Conservation (phyloP, 92 coral and sea anemone species). For the Porites cylindrica region DNA sequence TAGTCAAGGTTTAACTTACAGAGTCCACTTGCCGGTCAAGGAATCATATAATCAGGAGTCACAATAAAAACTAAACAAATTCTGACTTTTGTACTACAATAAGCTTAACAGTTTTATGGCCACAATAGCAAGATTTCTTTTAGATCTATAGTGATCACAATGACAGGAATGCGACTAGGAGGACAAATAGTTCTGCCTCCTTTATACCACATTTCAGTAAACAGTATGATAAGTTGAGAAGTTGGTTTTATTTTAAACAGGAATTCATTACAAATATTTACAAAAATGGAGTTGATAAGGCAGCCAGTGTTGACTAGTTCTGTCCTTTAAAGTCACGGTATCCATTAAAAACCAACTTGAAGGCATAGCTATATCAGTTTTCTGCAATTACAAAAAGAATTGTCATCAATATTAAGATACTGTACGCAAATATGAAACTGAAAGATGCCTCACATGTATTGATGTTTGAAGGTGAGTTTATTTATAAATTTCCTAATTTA, state of each 20-base stretch:
- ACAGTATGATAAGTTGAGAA: slow-evolving; percentile 7
- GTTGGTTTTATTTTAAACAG: slow-evolving; percentile 1
- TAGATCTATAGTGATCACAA: too few species aligned
- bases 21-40: too few species aligned
- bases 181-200: not conserved
- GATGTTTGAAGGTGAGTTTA: too few species aligned
- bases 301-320: not conserved
- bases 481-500: too few species aligned
- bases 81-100: too few species aligned
- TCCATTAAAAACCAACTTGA: not conserved
- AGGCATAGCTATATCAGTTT: not conserved
- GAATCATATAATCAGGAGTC: too few species aligned
- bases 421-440: too few species aligned
- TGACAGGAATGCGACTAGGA: not conserved
- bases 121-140: too few species aligned
- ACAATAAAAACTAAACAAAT: too few species aligned
- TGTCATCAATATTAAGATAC: not conserved
- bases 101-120: too few species aligned
- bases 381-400: not conserved
- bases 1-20: too few species aligned
- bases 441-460: too few species aligned
- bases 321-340: not conserved
- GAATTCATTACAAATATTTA: not conserved
- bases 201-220: not conserved
- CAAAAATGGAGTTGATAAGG: not conserved